phyloP scores from a whole-genome alignment of 2,888 invertebrate species.

The Sinotaia quadrata region DNA sequence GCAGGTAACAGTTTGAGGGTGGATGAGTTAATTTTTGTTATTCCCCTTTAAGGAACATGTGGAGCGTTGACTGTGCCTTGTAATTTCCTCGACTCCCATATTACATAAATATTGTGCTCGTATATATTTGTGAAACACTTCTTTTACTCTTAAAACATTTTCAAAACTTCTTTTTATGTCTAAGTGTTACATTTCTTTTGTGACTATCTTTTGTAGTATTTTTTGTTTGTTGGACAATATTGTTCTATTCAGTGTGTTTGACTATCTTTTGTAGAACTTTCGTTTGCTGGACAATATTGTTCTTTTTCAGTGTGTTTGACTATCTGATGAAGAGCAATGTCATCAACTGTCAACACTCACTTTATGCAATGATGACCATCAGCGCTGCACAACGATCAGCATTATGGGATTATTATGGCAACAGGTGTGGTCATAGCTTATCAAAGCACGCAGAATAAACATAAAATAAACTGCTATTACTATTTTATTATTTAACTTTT shows the following conservation, averaged over 20 bases:
- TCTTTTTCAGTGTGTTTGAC: conserved; percentile 75
- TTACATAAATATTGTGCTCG: too few relatives aligned
- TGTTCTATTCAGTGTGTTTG: neutral
- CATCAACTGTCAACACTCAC: conserved; percentile 87
- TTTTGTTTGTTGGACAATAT: neutral
- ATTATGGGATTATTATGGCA: conserved; percentile 90
- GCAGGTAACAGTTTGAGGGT: too few relatives aligned
- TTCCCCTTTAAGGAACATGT: too few relatives aligned
- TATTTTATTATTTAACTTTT: too few relatives aligned
- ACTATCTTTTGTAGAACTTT: neutral
- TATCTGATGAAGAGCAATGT: conserved; percentile 87
- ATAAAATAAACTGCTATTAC: too few relatives aligned
- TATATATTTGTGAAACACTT: too few relatives aligned
- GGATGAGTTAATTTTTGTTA: too few relatives aligned
- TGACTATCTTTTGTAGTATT: neutral
- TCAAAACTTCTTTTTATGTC: too few relatives aligned
- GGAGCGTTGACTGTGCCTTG: too few relatives aligned
- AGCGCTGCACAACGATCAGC: conserved; percentile 87
- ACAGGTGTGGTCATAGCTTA: conserved; percentile 77
- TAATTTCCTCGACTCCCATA: too few relatives aligned
- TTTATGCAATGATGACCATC: conserved; percentile 85
- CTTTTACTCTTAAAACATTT: too few relatives aligned
- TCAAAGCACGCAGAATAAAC: too few relatives aligned
- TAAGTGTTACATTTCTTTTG: neutral
- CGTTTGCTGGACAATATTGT: neutral